Conservation (phyloP, 2,113 vertebrate genomes). For the Girardinichthys multiradiatus region DNA sequence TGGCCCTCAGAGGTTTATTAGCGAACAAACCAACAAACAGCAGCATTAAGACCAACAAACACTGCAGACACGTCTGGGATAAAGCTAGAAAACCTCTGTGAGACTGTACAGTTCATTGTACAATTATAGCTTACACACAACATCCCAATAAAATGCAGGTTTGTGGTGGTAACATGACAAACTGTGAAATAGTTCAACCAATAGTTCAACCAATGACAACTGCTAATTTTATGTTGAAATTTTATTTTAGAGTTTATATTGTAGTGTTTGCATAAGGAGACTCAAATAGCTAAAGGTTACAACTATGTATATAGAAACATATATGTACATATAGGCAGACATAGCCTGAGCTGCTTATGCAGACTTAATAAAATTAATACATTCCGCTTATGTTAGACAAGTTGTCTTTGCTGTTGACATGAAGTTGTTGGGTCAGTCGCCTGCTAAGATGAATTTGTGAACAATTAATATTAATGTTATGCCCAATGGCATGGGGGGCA, state of each 20-base stretch:
- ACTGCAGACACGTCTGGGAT: too few species aligned
- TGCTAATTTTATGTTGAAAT: background rate
- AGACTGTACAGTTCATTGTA: too few species aligned
- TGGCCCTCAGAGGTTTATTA: background rate
- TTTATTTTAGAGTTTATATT: background rate
- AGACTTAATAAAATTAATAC: slow-evolving; percentile 71
- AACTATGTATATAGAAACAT: background rate
- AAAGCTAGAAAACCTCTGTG: too few species aligned
- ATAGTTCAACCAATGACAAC: too few species aligned
- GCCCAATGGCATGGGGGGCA: slow-evolving; percentile 31
- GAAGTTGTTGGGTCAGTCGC: slow-evolving; percentile 60
- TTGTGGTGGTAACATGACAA: too few species aligned
- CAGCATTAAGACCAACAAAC: too few species aligned
- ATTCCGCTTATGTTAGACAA: slow-evolving; percentile 55
- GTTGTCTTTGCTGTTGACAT: slow-evolving; percentile 64
- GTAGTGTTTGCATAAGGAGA: background rate
- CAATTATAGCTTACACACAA: too few species aligned
- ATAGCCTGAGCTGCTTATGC: slow-evolving; percentile 39
- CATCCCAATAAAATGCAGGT: too few species aligned
- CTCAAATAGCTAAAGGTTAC: background rate
- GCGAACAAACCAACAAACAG: too few species aligned
- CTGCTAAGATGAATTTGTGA: slow-evolving; percentile 40
- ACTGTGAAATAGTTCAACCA: too few species aligned
- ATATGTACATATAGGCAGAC: slow-evolving; percentile 17
- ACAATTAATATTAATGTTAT: slow-evolving; percentile 46